phyloP scores from a whole-genome alignment of 1,140 invertebrate species.

The Lasioglossum baleicum region DNA sequence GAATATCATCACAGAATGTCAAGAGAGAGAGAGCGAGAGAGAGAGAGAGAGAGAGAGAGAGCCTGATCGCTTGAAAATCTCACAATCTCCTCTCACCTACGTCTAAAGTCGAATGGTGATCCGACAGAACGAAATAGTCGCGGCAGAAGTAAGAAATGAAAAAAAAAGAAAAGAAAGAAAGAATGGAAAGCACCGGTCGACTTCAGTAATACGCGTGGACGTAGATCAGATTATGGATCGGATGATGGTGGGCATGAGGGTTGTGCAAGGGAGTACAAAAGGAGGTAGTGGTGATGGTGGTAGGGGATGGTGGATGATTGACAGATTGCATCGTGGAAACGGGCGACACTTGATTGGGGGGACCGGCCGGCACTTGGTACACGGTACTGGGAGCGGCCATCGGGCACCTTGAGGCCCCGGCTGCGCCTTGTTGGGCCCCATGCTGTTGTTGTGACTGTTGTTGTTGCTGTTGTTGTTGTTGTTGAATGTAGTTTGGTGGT shows the following conservation, averaged over 20 bases:
- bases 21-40: no score
- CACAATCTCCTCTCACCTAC: background rate
- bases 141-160: background rate
- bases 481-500: constrained; percentile 80
- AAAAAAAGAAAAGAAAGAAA: background rate
- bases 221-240: constrained; percentile 79
- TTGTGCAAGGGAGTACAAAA: constrained; percentile 76
- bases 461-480: constrained; percentile 61
- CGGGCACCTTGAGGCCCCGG: constrained; percentile 72
- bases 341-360: constrained; percentile 79
- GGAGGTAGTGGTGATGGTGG: constrained; percentile 70
- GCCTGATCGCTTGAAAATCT: background rate
- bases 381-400: constrained; percentile 75
- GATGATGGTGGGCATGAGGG: constrained; percentile 72
- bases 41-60: no score
- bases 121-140: background rate
- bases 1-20: background rate
- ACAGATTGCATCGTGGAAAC: constrained; percentile 79
- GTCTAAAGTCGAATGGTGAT: background rate
- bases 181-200: constrained; percentile 17
- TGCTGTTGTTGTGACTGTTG: constrained; percentile 71
- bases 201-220: constrained; percentile 78
- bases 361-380: constrained; percentile 77
- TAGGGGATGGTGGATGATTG: constrained; percentile 75
- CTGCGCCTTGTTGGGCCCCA: constrained; percentile 74